Percentiles rank a stretch among this genome's conserved stretches.
phyloP scores from a whole-genome alignment of 1,140 invertebrate species.

The Drosophila carrolli region DNA sequence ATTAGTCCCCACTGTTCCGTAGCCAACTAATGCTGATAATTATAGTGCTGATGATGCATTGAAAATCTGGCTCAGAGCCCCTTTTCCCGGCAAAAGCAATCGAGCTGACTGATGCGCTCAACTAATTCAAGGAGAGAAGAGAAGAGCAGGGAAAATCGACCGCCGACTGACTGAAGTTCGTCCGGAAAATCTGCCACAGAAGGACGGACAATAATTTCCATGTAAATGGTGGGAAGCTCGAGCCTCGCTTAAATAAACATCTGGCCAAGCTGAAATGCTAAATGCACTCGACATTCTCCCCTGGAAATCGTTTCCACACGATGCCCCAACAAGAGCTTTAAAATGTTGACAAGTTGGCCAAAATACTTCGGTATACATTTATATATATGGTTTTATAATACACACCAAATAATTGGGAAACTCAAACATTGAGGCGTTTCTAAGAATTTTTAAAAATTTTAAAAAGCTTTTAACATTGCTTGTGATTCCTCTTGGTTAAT shows the following conservation, averaged over 20 bases:
- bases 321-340: background rate
- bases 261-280: background rate
- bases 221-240: background rate
- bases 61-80: slow-evolving; percentile 28
- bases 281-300: slow-evolving; percentile 7
- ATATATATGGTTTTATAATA: too few species aligned
- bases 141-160: background rate
- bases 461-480: too few species aligned
- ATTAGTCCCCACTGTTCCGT: background rate
- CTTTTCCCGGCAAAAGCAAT: slow-evolving; percentile 37
- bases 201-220: slow-evolving; percentile 32
- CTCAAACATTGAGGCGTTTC: too few species aligned
- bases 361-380: background rate
- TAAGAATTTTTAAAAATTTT: too few species aligned
- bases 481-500: too few species aligned
- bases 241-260: slow-evolving; percentile 32
- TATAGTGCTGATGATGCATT: slow-evolving; percentile 48
- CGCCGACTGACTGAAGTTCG: slow-evolving; percentile 24
- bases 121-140: slow-evolving; percentile 10
- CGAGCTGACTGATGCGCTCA: slow-evolving; percentile 56
- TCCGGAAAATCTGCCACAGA: slow-evolving; percentile 12
- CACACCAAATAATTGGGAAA: too few species aligned
- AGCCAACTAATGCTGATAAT: slow-evolving; percentile 41
- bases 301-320: background rate
- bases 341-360: background rate